Base-by-base conservation (phyloP, 2,888 invertebrate genomes). In the Nezara viridula region DNA sequence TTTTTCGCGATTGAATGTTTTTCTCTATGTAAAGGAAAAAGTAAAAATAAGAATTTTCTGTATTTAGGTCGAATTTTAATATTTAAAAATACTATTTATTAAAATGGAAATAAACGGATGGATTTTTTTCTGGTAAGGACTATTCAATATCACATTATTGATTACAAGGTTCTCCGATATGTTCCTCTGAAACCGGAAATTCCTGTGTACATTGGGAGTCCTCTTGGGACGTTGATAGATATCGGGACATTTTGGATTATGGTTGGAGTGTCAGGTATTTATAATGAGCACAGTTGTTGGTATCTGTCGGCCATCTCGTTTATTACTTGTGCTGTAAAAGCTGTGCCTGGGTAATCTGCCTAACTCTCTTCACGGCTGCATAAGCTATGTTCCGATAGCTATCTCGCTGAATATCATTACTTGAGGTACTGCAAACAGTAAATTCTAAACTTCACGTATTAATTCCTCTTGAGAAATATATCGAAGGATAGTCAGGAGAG, bases 391-490 rank as follows among this genome's bases (percentile, higher is more conserved):
- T 37, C 27, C 66, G 66, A 73, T 73, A 1, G 7, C 66, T 73
- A 73, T 73, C 66, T 73, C 66, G 7, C 66, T 73, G 66, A 73
- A 73, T 73, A 32, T 73, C 66, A 73, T 73, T 73, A 73, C 66
- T 37, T 32, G 24, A 21, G 66, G 37, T 73, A 73, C 37, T 73
- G 66, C 66, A 73, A 73, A 73, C 66, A 73, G 32, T 73, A 73
- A 73, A 73, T 73, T 73, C 66, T 73, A 73, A 73, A 32, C 66
- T 73, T 73, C 66, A 37, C 66, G 37, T 73, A 73, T 73, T 73
- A 73, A 73, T 73, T 73, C 66, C 66, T 73, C 19, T 19, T 37
- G 66, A 37, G 66, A 21, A 73, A 73, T 19, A 73, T 32, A 73
- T 73, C 66, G 66, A 37, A 37, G 66, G 16, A 73, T 32, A 66